Base-by-base conservation (phyloP, 2,888 invertebrate genomes). In the Thereva unica region DNA sequence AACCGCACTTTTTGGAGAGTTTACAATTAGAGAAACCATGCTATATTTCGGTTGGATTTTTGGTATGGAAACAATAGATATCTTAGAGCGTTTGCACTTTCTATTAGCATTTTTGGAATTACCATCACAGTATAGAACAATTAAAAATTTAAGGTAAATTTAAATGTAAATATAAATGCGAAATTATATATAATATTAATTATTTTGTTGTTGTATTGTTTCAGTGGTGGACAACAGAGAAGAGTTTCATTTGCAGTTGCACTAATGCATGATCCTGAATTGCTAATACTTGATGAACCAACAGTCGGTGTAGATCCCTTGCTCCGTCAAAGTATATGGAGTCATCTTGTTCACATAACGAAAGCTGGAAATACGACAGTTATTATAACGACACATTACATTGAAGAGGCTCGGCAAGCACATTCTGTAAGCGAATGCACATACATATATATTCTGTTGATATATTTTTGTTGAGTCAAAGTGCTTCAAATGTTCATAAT, bases 41-140 rank as follows among this genome's bases (percentile, higher is more conserved):
- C 90, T 92, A 88, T 96, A 95, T 81, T 97, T 97, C 82, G 96
- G 96, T 49, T 92, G 95, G 89, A 93, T 97, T 76, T 95, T 95
- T 81, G 93, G 94, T 72, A 95, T 97, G 95, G 85, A 87, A 77
- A 89, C 90, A 42, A 79, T 85, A 38, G 91, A 93, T 82, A 93
- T 96, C 73, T 82, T 84, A 64, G 90, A 91, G 72, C 85, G 95
- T 73, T 87, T 93, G 72, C 87, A 90, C 74, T 95, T 96, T 81
- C 84, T 96, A 12, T 83, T 95, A 40, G 92, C 93, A 78, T 95
- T 97, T 80, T 85, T 97, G 54, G 93, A 95, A 80, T 83, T 97
- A 76, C 95, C 96, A 49, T 90, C 91, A 73, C 89, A 91, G 78
- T 90, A 90, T 76, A 85, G 95, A 71, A 85, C 89, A 74, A 89